These are phyloP conservation scores for Phoenicopterus ruber DNA, from an alignment of 2,113 vertebrate genomes.

Conservation along the genomic window DNA sequence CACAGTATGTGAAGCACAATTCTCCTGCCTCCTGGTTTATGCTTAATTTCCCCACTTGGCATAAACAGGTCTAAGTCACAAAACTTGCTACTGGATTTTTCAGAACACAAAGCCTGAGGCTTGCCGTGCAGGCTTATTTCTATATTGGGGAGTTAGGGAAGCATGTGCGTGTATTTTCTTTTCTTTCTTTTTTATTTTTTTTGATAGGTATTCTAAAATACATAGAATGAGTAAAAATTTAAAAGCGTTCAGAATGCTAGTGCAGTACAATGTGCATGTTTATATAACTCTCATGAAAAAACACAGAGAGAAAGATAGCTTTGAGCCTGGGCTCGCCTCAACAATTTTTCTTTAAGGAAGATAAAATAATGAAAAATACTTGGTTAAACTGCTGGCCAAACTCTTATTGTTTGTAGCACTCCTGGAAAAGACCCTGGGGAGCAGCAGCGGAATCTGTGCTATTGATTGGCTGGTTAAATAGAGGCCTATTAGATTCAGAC, in stretches of 20 bases:
- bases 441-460: slow-evolving; percentile 60
- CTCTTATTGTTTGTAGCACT: slow-evolving; percentile 64
- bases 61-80: neutral
- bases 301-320: neutral
- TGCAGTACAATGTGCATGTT: neutral
- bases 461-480: slow-evolving; percentile 83
- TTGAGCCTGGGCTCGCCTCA: neutral
- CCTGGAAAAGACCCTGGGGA: slow-evolving; percentile 65
- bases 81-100: neutral
- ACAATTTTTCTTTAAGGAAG: neutral
- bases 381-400: slow-evolving; percentile 68
- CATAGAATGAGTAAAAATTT: neutral
- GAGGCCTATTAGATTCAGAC: slow-evolving; percentile 78
- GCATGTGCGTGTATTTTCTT: neutral
- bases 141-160: accelerated
- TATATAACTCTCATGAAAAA: neutral
- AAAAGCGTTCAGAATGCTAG: neutral
- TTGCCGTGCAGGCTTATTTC: neutral
- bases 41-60: neutral
- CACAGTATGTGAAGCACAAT: neutral
- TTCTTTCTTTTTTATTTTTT: neutral
- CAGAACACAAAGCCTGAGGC: neutral
- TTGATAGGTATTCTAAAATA: neutral
- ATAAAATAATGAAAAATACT: slow-evolving; percentile 62
- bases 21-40: neutral